phyloP scores from a whole-genome alignment of 2,113 vertebrate species.

The Amphiprion ocellaris region DNA sequence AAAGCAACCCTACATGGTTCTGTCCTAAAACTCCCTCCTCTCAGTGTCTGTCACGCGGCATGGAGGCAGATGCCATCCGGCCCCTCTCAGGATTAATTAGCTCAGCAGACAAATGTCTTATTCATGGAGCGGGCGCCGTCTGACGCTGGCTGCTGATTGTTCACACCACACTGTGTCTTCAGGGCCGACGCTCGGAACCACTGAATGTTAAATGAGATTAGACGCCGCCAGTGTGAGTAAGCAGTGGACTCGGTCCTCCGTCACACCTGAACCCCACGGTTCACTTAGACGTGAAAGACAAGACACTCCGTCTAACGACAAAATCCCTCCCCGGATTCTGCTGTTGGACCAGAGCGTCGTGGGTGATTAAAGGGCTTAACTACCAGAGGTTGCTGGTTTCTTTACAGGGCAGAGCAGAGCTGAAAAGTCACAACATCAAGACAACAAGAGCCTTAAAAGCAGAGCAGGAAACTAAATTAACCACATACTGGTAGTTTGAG shows the following conservation, averaged over 20 bases:
- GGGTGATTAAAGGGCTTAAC: slow-evolving; percentile 32
- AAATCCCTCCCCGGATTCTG: neutral
- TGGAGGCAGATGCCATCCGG: slow-evolving; percentile 72
- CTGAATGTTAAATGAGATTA: slow-evolving; percentile 61
- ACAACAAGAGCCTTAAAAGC: neutral
- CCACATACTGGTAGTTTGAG: neutral
- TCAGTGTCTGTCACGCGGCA: slow-evolving; percentile 71
- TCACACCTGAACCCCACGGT: slow-evolving; percentile 33
- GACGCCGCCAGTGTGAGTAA: slow-evolving; percentile 26
- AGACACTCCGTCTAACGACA: neutral
- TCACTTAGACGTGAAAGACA: slow-evolving; percentile 22
- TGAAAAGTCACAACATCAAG: neutral
- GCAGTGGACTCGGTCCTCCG: neutral
- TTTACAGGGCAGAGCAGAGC: neutral
- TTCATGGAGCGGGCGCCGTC: slow-evolving; percentile 74
- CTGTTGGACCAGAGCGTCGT: too few relatives aligned
- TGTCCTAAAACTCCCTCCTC: slow-evolving; percentile 59
- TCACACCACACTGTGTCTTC: slow-evolving; percentile 65
- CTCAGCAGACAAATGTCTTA: slow-evolving; percentile 78
- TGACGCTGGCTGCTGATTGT: slow-evolving; percentile 71
- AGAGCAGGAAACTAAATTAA: neutral
- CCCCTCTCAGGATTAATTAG: slow-evolving; percentile 79
- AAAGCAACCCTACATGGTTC: slow-evolving; percentile 36
- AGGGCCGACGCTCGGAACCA: slow-evolving; percentile 51
- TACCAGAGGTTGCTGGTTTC: neutral